These are phyloP conservation scores for Microchirus variegatus DNA, from an alignment of 2,797 vertebrate genomes.

Conservation along the genomic window DNA sequence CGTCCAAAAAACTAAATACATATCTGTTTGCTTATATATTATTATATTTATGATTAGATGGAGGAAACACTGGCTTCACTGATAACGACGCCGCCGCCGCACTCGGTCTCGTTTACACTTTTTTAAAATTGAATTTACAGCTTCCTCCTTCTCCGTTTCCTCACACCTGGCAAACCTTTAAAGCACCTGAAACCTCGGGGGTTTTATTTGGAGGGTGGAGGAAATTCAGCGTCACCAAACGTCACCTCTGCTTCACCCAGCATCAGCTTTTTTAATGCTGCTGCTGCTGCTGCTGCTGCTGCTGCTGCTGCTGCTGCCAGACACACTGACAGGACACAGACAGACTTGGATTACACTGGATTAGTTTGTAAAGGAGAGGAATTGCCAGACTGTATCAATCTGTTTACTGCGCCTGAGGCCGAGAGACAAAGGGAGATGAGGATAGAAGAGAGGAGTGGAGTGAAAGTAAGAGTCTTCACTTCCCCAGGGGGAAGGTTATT, in stretches of 20 bases:
- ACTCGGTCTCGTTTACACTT: too few relatives aligned
- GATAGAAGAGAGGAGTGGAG: slow-evolving; percentile 25
- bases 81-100: too few relatives aligned
- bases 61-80: too few relatives aligned
- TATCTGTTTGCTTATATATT: too few relatives aligned
- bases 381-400: slow-evolving; percentile 48
- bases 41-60: too few relatives aligned
- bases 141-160: too few relatives aligned
- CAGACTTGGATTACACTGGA: slow-evolving; percentile 60
- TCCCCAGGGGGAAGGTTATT: slow-evolving; percentile 71
- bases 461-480: slow-evolving; percentile 53
- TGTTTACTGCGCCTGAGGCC: slow-evolving; percentile 52
- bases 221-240: background rate
- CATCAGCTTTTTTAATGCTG: slow-evolving; percentile 32
- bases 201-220: background rate
- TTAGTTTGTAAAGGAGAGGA: slow-evolving; percentile 56
- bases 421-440: slow-evolving; percentile 52
- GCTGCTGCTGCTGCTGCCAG: slow-evolving; percentile 18
- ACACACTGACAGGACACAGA: slow-evolving; percentile 41
- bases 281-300: too few relatives aligned
- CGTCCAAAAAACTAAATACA: too few relatives aligned
- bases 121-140: too few relatives aligned
- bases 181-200: too few relatives aligned
- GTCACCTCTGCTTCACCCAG: slow-evolving; percentile 33
- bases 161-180: too few relatives aligned